Base-by-base conservation (phyloP, 1,140 invertebrate genomes). In the Drosophila murphyi region DNA sequence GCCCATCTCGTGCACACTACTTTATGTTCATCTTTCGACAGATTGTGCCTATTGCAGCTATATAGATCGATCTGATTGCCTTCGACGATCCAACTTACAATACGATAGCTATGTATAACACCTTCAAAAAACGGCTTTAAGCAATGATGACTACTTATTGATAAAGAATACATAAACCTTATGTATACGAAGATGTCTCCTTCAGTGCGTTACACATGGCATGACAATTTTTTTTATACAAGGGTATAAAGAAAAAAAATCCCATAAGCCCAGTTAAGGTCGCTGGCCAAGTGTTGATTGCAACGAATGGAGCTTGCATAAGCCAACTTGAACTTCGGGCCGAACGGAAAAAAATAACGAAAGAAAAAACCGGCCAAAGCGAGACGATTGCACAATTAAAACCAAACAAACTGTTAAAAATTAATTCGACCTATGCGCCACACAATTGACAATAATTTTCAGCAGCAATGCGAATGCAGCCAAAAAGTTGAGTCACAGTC, bases 401-500 rank as follows among this genome's bases (percentile, higher is more conserved):
- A 88, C 65, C 28, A 39, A 60, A 70, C 71, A 48, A 76, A 75
- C 56, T 79, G 62, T 81, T 75, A 61, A 34, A 82, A 82, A 80
- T 88, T 79, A 88, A 82, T 86, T 43, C 69, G 56, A 52, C 83
- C 79, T 82, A 74, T 83, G 76, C 80, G 32, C 37, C 78, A 81
- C 20, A 86, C 76, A 87, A 87, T 77, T 87, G 83, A 87, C 83
- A 87, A 87, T 89, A 78, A 87, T 89, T 87, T 87, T 62, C 29
- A 70, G 57, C 73, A 69, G 48, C 75, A 57, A 65, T 51, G 64
- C 41, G 52, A 67, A 78, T 72, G 78, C 78, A 81, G 69, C 34
- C 76, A 65, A 64, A 63, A 80, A 80, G 79, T 81, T 81, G 79
- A 81, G 79, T 81, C 79, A 81, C 72, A 20, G 20, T 76, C 79